Conservation (phyloP, 2,797 vertebrate genomes). For the Cottoperca gobio region DNA sequence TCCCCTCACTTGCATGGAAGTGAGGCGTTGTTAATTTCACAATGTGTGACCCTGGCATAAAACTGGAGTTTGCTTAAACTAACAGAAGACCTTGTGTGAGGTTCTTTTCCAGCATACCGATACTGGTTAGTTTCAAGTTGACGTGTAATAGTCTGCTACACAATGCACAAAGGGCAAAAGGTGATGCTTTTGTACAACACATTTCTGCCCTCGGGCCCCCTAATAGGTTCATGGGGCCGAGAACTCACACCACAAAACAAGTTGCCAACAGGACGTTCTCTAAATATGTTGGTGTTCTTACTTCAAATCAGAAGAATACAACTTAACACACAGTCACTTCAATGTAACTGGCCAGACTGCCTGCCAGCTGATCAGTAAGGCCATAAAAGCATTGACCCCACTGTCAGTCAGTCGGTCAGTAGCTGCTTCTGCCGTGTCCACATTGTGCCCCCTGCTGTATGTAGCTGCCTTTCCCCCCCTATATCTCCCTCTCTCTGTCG, state of each 20-base stretch:
- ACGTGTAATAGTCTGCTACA: neutral
- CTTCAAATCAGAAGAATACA: conserved; percentile 3
- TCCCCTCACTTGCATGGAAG: no score
- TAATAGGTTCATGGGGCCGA: neutral
- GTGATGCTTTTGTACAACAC: neutral
- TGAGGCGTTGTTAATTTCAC: no score
- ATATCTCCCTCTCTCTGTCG: conserved; percentile 32
- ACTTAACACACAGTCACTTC: neutral
- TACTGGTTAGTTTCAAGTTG: neutral
- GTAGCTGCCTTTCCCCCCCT: neutral
- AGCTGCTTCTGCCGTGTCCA: conserved; percentile 5
- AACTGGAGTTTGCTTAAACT: neutral
- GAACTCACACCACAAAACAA: neutral
- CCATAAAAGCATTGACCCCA: conserved; percentile 1
- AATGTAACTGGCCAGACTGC: neutral
- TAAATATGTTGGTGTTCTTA: neutral
- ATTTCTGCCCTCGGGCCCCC: neutral
- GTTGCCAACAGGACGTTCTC: neutral
- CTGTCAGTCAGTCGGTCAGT: conserved; percentile 11
- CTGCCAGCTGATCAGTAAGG: conserved; percentile 23
- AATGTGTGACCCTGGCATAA: no score
- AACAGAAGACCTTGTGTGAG: neutral
- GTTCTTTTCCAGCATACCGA: neutral
- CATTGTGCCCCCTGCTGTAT: conserved; percentile 6
- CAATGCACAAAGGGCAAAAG: neutral